These are phyloP conservation scores for Tursiops truncatus DNA, from an alignment of 2,113 vertebrate genomes.

Conservation along the genomic window DNA sequence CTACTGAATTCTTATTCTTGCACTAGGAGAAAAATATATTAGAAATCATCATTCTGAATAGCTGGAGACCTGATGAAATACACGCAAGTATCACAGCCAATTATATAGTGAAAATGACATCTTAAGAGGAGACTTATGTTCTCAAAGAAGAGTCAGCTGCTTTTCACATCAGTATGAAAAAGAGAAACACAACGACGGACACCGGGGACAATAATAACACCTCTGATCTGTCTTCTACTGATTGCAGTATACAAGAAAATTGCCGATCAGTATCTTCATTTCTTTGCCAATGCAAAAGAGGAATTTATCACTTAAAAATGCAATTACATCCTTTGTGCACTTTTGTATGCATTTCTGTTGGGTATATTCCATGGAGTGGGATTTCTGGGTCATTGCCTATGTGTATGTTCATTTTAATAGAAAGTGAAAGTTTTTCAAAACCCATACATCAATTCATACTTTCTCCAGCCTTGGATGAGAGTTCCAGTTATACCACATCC, in stretches of 20 bases:
- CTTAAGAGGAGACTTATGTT: background rate
- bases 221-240: slow-evolving; percentile 15
- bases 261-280: slow-evolving; percentile 36
- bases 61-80: background rate
- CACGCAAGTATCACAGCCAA: background rate
- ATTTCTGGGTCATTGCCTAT: background rate
- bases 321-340: background rate
- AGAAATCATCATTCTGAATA: slow-evolving; percentile 13
- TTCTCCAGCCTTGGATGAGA: background rate
- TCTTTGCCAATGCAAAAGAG: background rate
- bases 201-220: background rate
- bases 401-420: background rate
- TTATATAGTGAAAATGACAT: background rate
- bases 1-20: background rate
- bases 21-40: background rate
- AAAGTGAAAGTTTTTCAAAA: slow-evolving; percentile 3
- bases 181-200: background rate
- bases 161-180: slow-evolving; percentile 11
- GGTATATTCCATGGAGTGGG: background rate
- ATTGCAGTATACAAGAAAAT: slow-evolving; percentile 67
- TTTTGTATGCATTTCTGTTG: background rate
- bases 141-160: background rate
- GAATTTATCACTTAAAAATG: background rate
- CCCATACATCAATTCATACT: background rate
- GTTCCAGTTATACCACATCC: background rate